Evolutionary conservation across 2,888 invertebrate species (phyloP), one percentile per base, ranked within the genome.

Genomic region (Dolomedes plantarius): DNA sequence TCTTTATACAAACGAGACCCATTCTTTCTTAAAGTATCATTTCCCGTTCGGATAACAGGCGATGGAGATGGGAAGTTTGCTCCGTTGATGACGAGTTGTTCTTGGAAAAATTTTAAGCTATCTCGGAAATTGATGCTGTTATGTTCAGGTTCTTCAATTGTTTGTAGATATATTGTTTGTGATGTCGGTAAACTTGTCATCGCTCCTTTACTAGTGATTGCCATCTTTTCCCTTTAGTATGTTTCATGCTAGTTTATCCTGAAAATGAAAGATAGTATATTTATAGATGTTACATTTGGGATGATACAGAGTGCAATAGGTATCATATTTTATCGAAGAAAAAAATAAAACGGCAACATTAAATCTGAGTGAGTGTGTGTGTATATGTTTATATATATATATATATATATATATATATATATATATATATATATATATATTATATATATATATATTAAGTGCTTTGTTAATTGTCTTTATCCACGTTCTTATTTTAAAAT

Each of bases 71-170:
- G 68, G 19, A 78, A 73, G 7, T 32, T 39, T 39, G 67, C 50
- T 27, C 62, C 68, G 36, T 78, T 74, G 41, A 71, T 27, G 5
- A 74, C 68, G 0, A 86, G 68, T 32, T 79, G 86, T 19, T 86
- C 79, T n/a, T 86, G 79, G 29, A 86, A 86, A 28, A 86, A 86
- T 1, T 68, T 67, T 36, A 86, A 23, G 27, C 86, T 86, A 29
- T 86, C 74, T 23, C 56, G 74, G 64, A 86, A 86, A 23, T 75
- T 79, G 29, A 86, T 86, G 71, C 79, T 73, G 27, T 62, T 41
- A 0, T 79, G n/a, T 27, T 79, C 79, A n/a, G 68, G 74, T 9
- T 79, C 79, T 31, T 79, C 69, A 23, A 16, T 41, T 6, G 75
- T 16, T 5, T 32, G 23, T 7, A 71, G 28, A 32, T 75, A 23